Conservation (phyloP, 2,888 invertebrate species). For the Lasioglossum vierecki region DNA sequence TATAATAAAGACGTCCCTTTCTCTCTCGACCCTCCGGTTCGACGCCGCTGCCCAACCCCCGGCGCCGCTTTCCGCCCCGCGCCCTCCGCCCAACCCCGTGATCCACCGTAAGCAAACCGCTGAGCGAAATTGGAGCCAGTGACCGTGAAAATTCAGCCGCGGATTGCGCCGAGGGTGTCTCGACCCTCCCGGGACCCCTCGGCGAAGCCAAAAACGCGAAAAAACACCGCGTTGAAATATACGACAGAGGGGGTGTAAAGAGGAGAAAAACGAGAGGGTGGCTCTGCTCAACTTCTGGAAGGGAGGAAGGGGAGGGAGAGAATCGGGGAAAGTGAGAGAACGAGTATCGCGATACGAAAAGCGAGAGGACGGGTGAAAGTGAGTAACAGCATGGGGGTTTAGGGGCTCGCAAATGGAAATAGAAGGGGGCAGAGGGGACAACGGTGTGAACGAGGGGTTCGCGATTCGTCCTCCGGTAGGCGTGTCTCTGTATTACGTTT, state of each 20-base stretch:
- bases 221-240: slow-evolving; percentile 22
- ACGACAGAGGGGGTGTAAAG: slow-evolving; percentile 8
- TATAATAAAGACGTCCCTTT: slow-evolving; percentile 48
- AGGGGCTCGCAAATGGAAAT: slow-evolving; percentile 28
- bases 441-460: slow-evolving; percentile 21
- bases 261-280: slow-evolving; percentile 17
- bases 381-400: slow-evolving; percentile 29
- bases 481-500: slow-evolving; percentile 84
- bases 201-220: neutral
- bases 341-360: slow-evolving; percentile 22
- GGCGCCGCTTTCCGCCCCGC: neutral
- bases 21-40: slow-evolving; percentile 14
- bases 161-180: slow-evolving; percentile 68
- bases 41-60: neutral
- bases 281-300: neutral
- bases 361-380: slow-evolving; percentile 46
- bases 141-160: slow-evolving; percentile 78
- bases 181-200: slow-evolving; percentile 27
- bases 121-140: slow-evolving; percentile 78
- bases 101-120: slow-evolving; percentile 21
- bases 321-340: slow-evolving; percentile 26
- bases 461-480: slow-evolving; percentile 73
- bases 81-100: neutral
- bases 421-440: slow-evolving; percentile 38
- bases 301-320: neutral